Base-by-base conservation (phyloP, 2,797 vertebrate genomes). In the Xenentodon cancila region DNA sequence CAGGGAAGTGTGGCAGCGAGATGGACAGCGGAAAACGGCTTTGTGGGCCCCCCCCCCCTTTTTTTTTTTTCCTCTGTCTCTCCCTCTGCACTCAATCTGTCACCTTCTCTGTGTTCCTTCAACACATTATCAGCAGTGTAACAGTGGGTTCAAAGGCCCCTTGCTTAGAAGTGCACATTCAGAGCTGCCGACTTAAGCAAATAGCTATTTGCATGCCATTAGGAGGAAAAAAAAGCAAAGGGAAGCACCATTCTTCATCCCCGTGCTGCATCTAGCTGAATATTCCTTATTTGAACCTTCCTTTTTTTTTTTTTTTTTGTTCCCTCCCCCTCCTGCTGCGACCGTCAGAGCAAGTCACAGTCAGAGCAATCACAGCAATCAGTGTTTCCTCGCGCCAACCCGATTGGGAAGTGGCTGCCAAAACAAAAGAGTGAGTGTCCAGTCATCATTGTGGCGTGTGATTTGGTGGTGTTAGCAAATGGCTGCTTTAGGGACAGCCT, bases 311-410 rank as follows among this genome's bases (percentile, higher is more conserved):
- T 65, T 44, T 61, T 53, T 30, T 65, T 72, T 71, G 5, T 5
- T 5, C 25, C 25, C 64, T 47, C 77, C 84, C 19, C 63, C 77
- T 75, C 85, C 86, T 45, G 79, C 84, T 85, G 86, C 54, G 87
- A 67, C 67, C 50, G 54, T 85, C 89, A 73, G 74, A 80, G 80
- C 79, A 63, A 88, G 76, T 81, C 86, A 51, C 73, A 86, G 81
- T 85, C 74, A 53, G 68, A 83, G 87, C 83, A 90, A 89, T 90
- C 84, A 79, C 78, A 70, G 87, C 89, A 90, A 91, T 90, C 89
- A 88, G 83, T 61, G 82, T 81, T 79, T 80, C 73, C 78, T 76
- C 42, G 60, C 78, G 82, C 87, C 86, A 80, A 85, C 82, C 80
- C 72, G 72, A 82, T 88, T 68, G 81, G 86, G 77, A 81, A 74